Evolutionary conservation across 1,140 invertebrate species (phyloP), one percentile per base, ranked within the genome.

Genomic region (Pseudomyrmex dendroicus): DNA sequence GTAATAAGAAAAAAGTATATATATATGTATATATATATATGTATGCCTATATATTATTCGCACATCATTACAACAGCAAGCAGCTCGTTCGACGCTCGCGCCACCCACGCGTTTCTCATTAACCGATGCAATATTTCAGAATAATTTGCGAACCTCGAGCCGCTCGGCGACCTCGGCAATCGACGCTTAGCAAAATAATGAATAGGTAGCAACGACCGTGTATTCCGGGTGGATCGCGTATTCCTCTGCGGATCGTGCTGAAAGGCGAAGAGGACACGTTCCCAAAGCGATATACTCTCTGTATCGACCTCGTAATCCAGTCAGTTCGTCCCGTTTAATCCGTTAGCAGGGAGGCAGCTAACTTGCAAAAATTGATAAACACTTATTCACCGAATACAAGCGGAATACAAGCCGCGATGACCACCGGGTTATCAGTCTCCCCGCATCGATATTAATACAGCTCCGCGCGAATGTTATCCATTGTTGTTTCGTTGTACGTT

Each of bases 251-350:
- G 66, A 61, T 80, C 76, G 52, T 50, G 82, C 86, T 76, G 84
- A 89, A 88, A 86, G 84, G 87, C 88, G 88, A 89, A 89, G 88
- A 89, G 88, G 88, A 89, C 88, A 89, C 88, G 88, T 89, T 89
- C 88, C 88, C 88, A 89, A 84, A 87, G 82, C 64, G 84, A 5
- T 35, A 1, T 35, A 35, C 88, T 82, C 76, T 86, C 86, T 66
- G 80, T 88, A 64, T 73, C 73, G 86, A 86, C 88, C 83, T 67
- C 74, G 84, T 89, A 89, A 88, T 86, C 61, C 87, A 84, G 73
- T 91, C 86, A 88, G 35, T 91, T 82, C 91, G 89, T 91, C 90
- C 89, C 88, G 90, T 89, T 90, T 89, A 89, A 89, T 89, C 90
- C 91, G 91, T 92, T 93, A 91, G 84, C 86, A 84, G 84, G 62